phyloP scores from a whole-genome alignment of 1,140 invertebrate species.

The Lasaia peninsularis region DNA sequence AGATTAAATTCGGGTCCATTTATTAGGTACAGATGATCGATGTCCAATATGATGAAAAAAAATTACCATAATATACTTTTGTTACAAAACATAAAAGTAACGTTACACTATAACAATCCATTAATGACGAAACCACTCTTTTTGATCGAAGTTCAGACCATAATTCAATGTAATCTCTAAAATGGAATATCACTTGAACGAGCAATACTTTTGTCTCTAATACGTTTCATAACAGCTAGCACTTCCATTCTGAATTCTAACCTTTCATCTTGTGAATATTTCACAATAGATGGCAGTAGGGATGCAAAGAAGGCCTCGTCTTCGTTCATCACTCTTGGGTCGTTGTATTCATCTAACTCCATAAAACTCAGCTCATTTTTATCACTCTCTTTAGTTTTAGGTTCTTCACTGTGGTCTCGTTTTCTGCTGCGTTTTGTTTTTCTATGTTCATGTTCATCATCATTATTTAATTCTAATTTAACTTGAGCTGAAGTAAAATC shows the following conservation, averaged over 20 bases:
- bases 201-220: slow-evolving; percentile 54
- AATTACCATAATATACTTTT: no score
- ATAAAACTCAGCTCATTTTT: slow-evolving; percentile 40
- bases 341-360: slow-evolving; percentile 42
- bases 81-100: no score
- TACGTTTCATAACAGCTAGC: slow-evolving; percentile 54
- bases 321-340: slow-evolving; percentile 63
- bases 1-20: no score
- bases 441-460: slow-evolving; percentile 31
- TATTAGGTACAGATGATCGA: no score
- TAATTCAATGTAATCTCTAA: background rate
- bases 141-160: no score
- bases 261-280: slow-evolving; percentile 60
- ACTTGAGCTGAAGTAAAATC: slow-evolving; percentile 21
- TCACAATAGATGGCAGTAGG: slow-evolving; percentile 58
- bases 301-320: slow-evolving; percentile 70
- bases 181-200: background rate
- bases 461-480: background rate
- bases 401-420: slow-evolving; percentile 14
- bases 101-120: no score
- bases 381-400: slow-evolving; percentile 22
- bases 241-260: slow-evolving; percentile 66
- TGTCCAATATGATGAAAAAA: no score
- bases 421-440: slow-evolving; percentile 14
- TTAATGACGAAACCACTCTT: no score